Evolutionary conservation across 2,113 vertebrate genomes (phyloP), one percentile per base, ranked within the genome.

Genomic region (Xiphophorus hellerii): DNA sequence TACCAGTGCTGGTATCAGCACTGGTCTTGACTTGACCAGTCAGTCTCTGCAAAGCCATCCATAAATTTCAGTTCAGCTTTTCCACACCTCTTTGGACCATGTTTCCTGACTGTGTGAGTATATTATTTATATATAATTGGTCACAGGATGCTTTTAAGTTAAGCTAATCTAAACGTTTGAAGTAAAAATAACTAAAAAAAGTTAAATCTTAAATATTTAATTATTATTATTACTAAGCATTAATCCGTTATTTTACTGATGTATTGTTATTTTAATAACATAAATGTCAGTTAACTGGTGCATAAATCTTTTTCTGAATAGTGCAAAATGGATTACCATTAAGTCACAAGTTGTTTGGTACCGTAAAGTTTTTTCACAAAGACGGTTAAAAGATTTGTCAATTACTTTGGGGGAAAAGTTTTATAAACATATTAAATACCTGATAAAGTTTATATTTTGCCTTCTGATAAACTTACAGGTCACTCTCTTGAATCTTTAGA

Each of bases 101-200:
- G 93, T 83, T 89, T 86, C 89, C 85, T 74, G 70, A 87, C 69
- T 77, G 82, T 88, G 94, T 95, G 86, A 94, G 94, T 94, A 90
- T 15, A 27, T 15, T 1, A n/a, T 27, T 37, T 28, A 8, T 15
- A 58, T 58, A 25, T n/a, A n/a, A 58, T n/a, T 2, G 25, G 51
- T 25, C 1, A 10, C 5, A 20, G 62, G 17, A 10, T 22, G 4
- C 27, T 29, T 62, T 30, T 63, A 25, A n/a, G 25, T 58, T 10
- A 37, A 37, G 35, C 7, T 20, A 54, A 20, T 1, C 5, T 20
- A 25, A 54, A 20, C 20, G 4, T 54, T 54, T 25, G 22, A 1
- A 54, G 48, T 8, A 54, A 54, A 54, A 54, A 37, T 37, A 22
- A 54, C 17, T 37, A 44, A 48, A 48, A 48, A 48, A 20, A 48